A percentile compares a stretch with the other conserved stretches of the same genome.
phyloP scores from a whole-genome alignment of 2,888 invertebrate genomes.

The Amorpha juglandis region DNA sequence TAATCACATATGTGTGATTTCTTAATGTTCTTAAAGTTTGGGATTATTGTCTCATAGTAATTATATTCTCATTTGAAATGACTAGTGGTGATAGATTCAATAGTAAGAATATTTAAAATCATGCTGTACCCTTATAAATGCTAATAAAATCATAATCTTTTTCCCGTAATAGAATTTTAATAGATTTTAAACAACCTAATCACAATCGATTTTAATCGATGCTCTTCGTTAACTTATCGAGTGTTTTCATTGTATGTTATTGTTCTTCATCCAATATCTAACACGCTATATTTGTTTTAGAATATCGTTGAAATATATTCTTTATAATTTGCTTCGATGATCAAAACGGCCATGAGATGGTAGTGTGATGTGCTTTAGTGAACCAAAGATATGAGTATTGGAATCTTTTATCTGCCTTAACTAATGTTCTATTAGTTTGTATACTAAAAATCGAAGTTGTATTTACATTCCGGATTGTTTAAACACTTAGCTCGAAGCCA shows the following conservation, averaged over 20 bases:
- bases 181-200: background rate
- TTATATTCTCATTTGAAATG: background rate
- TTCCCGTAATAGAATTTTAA: background rate
- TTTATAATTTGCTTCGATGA: background rate
- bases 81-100: background rate
- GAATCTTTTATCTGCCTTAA: slow-evolving; percentile 3
- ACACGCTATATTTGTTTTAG: background rate
- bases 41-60: background rate
- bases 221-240: slow-evolving; percentile 5
- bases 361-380: slow-evolving; percentile 25
- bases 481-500: background rate
- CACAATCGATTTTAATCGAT: slow-evolving; percentile 4
- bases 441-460: background rate
- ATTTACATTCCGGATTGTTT: slow-evolving; percentile 14
- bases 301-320: background rate
- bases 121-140: background rate
- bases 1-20: too few species aligned
- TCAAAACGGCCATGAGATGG: slow-evolving; percentile 26
- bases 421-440: background rate
- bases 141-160: too few species aligned
- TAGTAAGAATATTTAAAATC: background rate
- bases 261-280: background rate
- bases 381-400: slow-evolving; percentile 28
- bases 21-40: too few species aligned
- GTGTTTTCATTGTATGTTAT: background rate